These are phyloP conservation scores for Drosophila birchii DNA, from an alignment of 2,888 invertebrate species.

Conservation along the genomic window DNA sequence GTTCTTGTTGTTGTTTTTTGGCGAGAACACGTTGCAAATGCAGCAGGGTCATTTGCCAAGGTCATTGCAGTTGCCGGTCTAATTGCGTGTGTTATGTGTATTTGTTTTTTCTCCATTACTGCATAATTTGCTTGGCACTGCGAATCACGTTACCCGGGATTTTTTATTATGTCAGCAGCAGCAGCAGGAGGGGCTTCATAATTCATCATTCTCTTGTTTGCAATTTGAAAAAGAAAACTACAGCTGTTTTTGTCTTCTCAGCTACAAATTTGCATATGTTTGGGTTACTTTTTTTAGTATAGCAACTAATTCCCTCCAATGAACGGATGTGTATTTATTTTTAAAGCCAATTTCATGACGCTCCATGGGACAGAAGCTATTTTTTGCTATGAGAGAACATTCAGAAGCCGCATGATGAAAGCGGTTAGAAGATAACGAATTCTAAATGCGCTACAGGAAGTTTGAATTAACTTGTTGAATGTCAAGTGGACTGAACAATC, in stretches of 20 bases:
- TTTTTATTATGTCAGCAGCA: constrained; percentile 19
- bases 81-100: constrained; percentile 28
- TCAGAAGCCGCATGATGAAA: constrained; percentile 21
- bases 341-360: constrained; percentile 40
- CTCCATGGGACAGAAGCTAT: constrained; percentile 29
- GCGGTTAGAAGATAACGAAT: constrained; percentile 11
- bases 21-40: constrained; percentile 51
- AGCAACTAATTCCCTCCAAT: neutral
- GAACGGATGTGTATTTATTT: constrained; percentile 23
- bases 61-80: constrained; percentile 69
- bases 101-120: constrained; percentile 20
- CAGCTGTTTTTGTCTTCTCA: constrained; percentile 26
- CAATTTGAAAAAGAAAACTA: neutral
- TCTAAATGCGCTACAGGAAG: constrained; percentile 7
- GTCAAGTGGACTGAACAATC: neutral
- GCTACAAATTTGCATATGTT: constrained; percentile 12
- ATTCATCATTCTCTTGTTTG: constrained; percentile 12
- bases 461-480: constrained; percentile 1
- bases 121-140: constrained; percentile 32
- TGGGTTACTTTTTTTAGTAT: constrained; percentile 1
- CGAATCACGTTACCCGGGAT: constrained; percentile 10
- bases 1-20: constrained; percentile 33
- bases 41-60: constrained; percentile 72
- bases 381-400: constrained; percentile 28
- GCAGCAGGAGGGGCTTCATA: neutral